Evolutionary conservation across 2,888 invertebrate genomes (phyloP), one percentile per base, ranked within the genome.

Genomic region (Ferrisia virgata): DNA sequence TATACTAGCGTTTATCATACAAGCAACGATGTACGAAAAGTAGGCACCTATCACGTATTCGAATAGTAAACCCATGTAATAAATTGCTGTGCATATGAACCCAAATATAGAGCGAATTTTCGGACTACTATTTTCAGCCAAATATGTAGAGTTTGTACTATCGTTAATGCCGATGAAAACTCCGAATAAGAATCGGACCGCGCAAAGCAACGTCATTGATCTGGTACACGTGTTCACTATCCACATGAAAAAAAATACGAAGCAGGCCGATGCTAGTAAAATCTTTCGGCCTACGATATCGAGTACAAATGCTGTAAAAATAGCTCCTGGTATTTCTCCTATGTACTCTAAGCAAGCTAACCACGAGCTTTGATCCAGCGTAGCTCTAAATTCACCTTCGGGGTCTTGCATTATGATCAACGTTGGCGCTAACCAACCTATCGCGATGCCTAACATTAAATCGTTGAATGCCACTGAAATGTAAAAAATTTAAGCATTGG

Each of bases 81-180:
- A 78, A 15, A 39, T 39, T 11, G 78, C 9, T 36, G 39, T 36
- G 36, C 22, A 39, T 39, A 39, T 11, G 9, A 13, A 13, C 2
- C 78, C 40, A 18, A 78, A 36, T 4, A 78, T 28, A 18, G 39
- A 39, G 36, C 78, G 25, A 31, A 78, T 36, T 4, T 31, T 9
- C 13, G 78, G 36, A 3, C 22, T 22, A n/a, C 86, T 82, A 11
- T 86, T 85, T 85, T 87, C 87, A n/a, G 85, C 86, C 6, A 87
- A 85, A 80, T 86, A 87, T 28, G 86, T 43, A 15, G 86, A 86
- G 2, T 85, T 85, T 8, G 85, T 85, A 5, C 86, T 86, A 43
- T 86, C 86, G 13, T 86, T 86, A n/a, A 86, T 82, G 1, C 87
- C 87, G 85, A 86, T 85, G 2, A 86, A 84, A 15, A 86, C 31